phyloP scores from a whole-genome alignment of 2,888 invertebrate species.

The Papilio protenor region DNA sequence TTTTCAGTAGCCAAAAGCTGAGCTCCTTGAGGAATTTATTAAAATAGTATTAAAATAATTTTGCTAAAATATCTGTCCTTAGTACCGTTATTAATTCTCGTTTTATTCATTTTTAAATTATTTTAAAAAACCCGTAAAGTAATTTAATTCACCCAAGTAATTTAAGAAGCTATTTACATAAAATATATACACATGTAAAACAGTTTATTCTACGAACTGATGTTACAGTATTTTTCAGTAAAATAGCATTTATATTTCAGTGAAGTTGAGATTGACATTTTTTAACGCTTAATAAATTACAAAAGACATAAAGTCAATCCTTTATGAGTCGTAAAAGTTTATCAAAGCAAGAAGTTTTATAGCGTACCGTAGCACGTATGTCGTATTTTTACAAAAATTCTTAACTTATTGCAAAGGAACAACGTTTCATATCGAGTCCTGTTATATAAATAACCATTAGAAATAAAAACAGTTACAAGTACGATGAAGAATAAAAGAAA shows the following conservation, averaged over 20 bases:
- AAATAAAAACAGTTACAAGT: background rate
- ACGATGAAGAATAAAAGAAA: background rate
- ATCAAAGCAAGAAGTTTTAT: slow-evolving; percentile 17
- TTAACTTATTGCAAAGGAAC: background rate
- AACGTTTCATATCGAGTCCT: background rate
- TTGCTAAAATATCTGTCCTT: background rate
- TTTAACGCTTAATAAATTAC: slow-evolving; percentile 26
- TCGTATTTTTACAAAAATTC: slow-evolving; percentile 1
- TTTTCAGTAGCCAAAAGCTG: slow-evolving; percentile 9
- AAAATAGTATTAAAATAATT: background rate
- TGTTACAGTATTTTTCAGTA: background rate
- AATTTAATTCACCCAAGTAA: background rate
- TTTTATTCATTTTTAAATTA: background rate
- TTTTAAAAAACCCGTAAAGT: background rate
- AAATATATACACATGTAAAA: background rate
- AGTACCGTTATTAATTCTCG: background rate
- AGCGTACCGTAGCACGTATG: background rate
- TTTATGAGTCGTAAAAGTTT: slow-evolving; percentile 25
- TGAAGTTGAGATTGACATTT: slow-evolving; percentile 26
- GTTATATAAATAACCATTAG: background rate
- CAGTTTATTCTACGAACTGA: background rate
- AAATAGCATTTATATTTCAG: background rate
- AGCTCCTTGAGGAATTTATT: slow-evolving; percentile 8
- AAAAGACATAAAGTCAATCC: slow-evolving; percentile 15
- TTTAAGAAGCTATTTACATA: background rate